Conservation (phyloP, 2,888 invertebrate genomes). For the Callyntrura sp. region DNA sequence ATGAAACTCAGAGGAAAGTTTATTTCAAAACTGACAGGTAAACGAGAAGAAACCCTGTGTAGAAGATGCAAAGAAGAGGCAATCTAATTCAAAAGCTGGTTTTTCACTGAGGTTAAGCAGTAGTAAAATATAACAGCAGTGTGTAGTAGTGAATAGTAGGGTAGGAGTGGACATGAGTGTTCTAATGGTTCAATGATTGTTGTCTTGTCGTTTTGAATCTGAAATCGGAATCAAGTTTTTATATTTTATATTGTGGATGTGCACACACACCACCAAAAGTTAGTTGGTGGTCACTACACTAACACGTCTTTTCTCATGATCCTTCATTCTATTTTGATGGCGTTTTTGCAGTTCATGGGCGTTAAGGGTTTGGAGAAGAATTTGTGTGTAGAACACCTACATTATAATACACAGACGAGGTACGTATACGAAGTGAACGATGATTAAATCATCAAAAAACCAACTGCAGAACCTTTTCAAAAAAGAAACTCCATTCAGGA, state of each 20-base stretch:
- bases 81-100: slow-evolving; percentile 43
- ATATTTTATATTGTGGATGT: too few relatives aligned
- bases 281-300: slow-evolving; percentile 23
- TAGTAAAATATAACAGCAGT: too few relatives aligned
- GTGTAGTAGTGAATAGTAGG: too few relatives aligned
- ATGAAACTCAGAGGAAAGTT: background rate
- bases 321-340: background rate
- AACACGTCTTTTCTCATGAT: too few relatives aligned
- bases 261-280: background rate
- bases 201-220: slow-evolving; percentile 39
- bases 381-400: background rate
- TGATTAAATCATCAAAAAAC: too few relatives aligned
- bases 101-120: slow-evolving; percentile 55
- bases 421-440: too few relatives aligned
- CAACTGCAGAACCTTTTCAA: too few relatives aligned
- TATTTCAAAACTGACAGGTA: background rate
- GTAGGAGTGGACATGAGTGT: slow-evolving; percentile 3
- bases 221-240: slow-evolving; percentile 51
- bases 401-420: too few relatives aligned
- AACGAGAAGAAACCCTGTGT: background rate
- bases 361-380: background rate
- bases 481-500: too few relatives aligned
- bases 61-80: slow-evolving; percentile 3
- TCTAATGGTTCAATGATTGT: slow-evolving; percentile 34
- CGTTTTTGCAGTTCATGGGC: too few relatives aligned